Evolutionary conservation across 2,888 invertebrate genomes (phyloP).

Genomic region (Watsonalla cultraria): DNA sequence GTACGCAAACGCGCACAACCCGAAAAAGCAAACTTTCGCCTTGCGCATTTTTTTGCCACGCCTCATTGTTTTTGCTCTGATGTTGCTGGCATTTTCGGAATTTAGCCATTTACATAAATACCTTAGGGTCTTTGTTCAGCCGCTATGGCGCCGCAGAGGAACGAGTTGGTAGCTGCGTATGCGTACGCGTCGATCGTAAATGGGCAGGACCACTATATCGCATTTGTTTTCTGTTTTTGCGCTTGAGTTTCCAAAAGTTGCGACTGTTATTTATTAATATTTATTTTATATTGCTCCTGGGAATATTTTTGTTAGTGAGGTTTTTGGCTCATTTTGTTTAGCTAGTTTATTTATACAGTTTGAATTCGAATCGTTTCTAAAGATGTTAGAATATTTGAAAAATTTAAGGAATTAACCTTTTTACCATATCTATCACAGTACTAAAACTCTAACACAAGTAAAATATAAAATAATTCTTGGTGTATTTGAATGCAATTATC

Average conservation of each 20-base stretch:
- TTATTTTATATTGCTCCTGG: slow-evolving; percentile 5
- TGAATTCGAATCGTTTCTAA: neutral
- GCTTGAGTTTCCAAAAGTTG: slow-evolving; percentile 21
- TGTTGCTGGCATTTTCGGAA: slow-evolving; percentile 67
- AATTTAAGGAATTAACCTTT: too few relatives aligned
- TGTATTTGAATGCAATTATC: too few relatives aligned
- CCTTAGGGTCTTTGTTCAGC: slow-evolving; percentile 66
- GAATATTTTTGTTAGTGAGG: neutral
- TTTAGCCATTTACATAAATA: slow-evolving; percentile 75
- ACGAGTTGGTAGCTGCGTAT: slow-evolving; percentile 28
- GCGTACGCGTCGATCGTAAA: slow-evolving; percentile 38
- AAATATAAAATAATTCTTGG: too few relatives aligned
- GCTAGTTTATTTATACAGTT: slow-evolving; percentile 13
- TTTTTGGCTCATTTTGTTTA: slow-evolving; percentile 12
- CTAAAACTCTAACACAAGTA: too few relatives aligned
- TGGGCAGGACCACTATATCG: slow-evolving; percentile 29
- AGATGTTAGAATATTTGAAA: neutral
- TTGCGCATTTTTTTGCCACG: slow-evolving; percentile 53
- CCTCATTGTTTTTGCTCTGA: slow-evolving; percentile 61
- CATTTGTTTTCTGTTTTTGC: slow-evolving; percentile 43
- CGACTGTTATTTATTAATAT: slow-evolving; percentile 37
- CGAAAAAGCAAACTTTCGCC: slow-evolving; percentile 68
- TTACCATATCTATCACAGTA: too few relatives aligned
- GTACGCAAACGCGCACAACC: slow-evolving; percentile 45
- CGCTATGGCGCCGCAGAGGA: slow-evolving; percentile 66